Conservation (phyloP, 2,797 vertebrate genomes). For the Leptatherina wallacei region DNA sequence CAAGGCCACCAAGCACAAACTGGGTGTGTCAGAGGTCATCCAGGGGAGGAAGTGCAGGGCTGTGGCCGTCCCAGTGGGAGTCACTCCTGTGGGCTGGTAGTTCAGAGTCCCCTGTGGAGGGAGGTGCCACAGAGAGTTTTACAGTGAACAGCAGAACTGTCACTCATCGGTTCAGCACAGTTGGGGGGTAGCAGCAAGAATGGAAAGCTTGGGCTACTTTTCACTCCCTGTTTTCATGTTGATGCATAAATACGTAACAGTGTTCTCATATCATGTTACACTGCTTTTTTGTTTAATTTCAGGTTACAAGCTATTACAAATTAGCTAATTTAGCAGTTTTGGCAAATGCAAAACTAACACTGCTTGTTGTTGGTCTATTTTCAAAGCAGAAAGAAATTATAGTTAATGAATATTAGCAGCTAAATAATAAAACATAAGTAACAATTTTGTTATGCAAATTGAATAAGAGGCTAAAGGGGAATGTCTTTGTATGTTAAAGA, state of each 20-base stretch:
- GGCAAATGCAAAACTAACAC: background rate
- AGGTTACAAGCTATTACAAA: background rate
- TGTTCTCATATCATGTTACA: constrained; percentile 12
- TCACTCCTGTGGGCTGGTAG: constrained; percentile 77
- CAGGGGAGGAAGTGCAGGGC: constrained; percentile 61
- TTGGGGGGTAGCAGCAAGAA: constrained; percentile 39
- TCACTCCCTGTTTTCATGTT: constrained; percentile 26
- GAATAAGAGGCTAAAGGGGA: background rate
- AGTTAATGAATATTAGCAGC: background rate
- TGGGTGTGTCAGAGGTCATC: constrained; percentile 81
- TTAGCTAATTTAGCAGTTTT: background rate
- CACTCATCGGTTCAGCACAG: constrained; percentile 78
- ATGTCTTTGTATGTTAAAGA: background rate
- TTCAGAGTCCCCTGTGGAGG: constrained; percentile 80
- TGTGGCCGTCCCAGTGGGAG: constrained; percentile 79
- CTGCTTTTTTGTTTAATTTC: constrained; percentile 8
- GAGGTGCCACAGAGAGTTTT: constrained; percentile 84
- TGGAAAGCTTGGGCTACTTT: constrained; percentile 34
- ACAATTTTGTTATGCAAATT: background rate
- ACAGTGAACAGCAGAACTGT: constrained; percentile 75
- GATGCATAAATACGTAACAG: constrained; percentile 11
- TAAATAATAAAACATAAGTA: background rate
- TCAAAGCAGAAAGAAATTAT: background rate
- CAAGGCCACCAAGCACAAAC: constrained; percentile 78
- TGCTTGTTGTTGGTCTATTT: background rate